Percentiles rank a stretch among this genome's conserved stretches.
phyloP scores from a whole-genome alignment of 2,113 vertebrate species.

The Pandion haliaetus region DNA sequence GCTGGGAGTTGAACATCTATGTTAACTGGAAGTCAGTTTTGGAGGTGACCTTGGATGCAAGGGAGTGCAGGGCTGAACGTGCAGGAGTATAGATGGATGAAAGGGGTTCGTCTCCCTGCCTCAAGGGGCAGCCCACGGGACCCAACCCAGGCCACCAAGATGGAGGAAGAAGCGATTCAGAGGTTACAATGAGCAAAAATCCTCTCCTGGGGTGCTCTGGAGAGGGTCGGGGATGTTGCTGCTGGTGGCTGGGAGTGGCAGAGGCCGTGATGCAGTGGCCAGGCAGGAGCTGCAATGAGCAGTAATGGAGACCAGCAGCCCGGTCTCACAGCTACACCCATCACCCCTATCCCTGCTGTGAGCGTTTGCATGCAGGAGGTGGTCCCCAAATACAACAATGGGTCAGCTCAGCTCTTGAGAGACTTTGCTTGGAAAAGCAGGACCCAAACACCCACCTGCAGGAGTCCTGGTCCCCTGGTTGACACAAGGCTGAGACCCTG shows the following conservation, averaged over 20 bases:
- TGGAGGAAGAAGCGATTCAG: not conserved
- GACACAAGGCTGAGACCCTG: not conserved
- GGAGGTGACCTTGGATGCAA: not conserved
- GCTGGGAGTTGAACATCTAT: not conserved
- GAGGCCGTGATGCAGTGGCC: not conserved
- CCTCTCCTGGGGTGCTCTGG: not conserved
- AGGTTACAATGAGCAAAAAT: not conserved
- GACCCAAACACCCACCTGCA: accelerated
- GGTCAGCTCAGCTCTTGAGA: accelerated
- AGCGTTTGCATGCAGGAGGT: not conserved
- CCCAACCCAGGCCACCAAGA: not conserved
- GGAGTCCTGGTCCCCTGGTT: accelerated
- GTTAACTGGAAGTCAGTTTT: not conserved
- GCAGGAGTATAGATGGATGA: accelerated
- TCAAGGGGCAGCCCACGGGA: not conserved
- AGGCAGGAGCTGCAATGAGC: not conserved
- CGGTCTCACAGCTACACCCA: not conserved
- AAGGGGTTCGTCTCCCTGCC: not conserved
- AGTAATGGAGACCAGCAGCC: not conserved
- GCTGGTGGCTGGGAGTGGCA: not conserved
- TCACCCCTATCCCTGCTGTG: accelerated
- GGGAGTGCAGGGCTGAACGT: accelerated
- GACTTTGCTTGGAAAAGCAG: not conserved
- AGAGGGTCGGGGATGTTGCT: not conserved
- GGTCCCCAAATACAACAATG: not conserved